A percentile compares a stretch with the other conserved stretches of the same genome.
Conservation (phyloP, 1,140 invertebrate genomes). For the Plodia interpunctella region DNA sequence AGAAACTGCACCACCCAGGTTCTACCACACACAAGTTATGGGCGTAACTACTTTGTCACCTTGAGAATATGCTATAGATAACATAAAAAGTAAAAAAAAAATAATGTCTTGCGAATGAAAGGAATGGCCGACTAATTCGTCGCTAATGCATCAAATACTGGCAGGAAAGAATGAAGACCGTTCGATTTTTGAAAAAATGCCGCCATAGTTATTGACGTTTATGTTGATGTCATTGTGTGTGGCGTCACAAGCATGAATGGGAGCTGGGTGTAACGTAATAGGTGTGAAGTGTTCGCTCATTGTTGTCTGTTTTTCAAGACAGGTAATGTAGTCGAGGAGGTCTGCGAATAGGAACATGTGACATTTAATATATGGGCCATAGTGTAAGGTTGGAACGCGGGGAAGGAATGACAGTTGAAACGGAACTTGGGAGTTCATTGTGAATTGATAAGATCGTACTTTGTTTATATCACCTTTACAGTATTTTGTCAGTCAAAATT, state of each 20-base stretch:
- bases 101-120: slow-evolving; percentile 40
- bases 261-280: slow-evolving; percentile 62
- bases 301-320: slow-evolving; percentile 50
- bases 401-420: neutral
- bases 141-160: slow-evolving; percentile 66
- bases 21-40: slow-evolving; percentile 61
- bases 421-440: slow-evolving; percentile 3
- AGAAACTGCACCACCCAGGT: slow-evolving; percentile 51
- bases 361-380: slow-evolving; percentile 28
- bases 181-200: slow-evolving; percentile 60
- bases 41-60: slow-evolving; percentile 65
- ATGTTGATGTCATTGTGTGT: slow-evolving; percentile 59
- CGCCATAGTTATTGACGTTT: slow-evolving; percentile 61
- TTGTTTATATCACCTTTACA: neutral
- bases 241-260: slow-evolving; percentile 64
- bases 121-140: slow-evolving; percentile 62
- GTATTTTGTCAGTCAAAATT: neutral
- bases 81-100: slow-evolving; percentile 34
- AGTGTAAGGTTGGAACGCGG: neutral
- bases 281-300: slow-evolving; percentile 67
- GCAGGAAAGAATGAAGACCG: slow-evolving; percentile 61
- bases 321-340: slow-evolving; percentile 48
- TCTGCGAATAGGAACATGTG: slow-evolving; percentile 38
- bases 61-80: slow-evolving; percentile 42
- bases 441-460: neutral